Conservation (phyloP, 2,888 invertebrate species). For the Sesia bembeciformis region DNA sequence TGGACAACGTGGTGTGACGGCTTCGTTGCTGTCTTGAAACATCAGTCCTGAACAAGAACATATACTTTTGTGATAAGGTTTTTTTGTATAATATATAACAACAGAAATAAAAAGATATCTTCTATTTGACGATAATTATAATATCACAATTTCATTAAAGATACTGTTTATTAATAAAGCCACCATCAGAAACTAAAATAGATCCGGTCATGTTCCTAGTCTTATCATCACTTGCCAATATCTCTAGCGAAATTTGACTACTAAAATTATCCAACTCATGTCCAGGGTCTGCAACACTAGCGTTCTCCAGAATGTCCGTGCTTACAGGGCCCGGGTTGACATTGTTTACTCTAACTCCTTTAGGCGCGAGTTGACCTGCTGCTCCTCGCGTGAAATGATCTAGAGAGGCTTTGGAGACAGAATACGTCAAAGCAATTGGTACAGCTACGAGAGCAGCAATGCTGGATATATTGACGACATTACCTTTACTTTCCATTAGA, state of each 20-base stretch:
- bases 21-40: no score
- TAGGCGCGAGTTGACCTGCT: slow-evolving; percentile 7
- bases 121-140: no score
- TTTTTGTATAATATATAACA: no score
- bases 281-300: slow-evolving; percentile 4
- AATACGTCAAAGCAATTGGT: slow-evolving; percentile 2
- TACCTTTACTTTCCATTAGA: slow-evolving; percentile 8
- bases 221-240: slow-evolving; percentile 21
- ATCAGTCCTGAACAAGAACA: no score
- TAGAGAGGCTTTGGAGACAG: slow-evolving; percentile 7
- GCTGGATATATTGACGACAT: slow-evolving; percentile 8
- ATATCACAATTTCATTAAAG: no score
- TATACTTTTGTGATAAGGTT: no score
- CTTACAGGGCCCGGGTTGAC: slow-evolving; percentile 9
- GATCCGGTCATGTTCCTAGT: slow-evolving; percentile 14
- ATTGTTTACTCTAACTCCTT: slow-evolving; percentile 9
- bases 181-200: slow-evolving; percentile 15
- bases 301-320: slow-evolving; percentile 5
- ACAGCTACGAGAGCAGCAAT: slow-evolving; percentile 1
- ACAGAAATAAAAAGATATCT: no score
- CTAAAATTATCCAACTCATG: no score
- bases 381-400: slow-evolving; percentile 10
- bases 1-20: no score
- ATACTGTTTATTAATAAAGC: no score
- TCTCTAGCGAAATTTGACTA: slow-evolving; percentile 18